phyloP scores from a whole-genome alignment of 2,797 vertebrate genomes.

The Lophotriccus pileatus region DNA sequence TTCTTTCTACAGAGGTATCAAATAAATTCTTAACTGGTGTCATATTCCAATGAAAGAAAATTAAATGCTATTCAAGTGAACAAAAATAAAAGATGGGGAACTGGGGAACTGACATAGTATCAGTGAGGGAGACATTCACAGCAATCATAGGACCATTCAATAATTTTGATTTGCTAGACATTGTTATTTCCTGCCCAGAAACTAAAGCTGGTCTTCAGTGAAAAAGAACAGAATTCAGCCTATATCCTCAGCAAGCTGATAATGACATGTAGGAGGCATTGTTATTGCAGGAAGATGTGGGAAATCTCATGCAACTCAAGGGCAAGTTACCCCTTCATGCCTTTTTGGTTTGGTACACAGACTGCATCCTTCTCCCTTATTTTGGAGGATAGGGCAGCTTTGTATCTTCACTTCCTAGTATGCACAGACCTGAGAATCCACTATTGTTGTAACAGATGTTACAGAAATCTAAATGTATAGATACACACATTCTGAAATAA shows the following conservation, averaged over 20 bases:
- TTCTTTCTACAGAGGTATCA: neutral
- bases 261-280: neutral
- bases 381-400: neutral
- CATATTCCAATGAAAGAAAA: neutral
- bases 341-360: neutral
- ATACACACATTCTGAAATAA: neutral
- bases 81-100: neutral
- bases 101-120: neutral
- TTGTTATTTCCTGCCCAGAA: neutral
- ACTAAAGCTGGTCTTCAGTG: neutral
- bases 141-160: neutral
- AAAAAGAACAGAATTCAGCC: neutral
- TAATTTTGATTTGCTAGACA: neutral
- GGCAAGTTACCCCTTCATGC: neutral
- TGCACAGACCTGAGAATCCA: neutral
- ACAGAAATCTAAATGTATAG: neutral
- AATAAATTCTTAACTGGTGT: neutral
- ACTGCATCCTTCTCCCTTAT: neutral
- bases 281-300: neutral
- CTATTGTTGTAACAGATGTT: neutral
- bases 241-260: neutral
- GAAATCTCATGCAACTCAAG: neutral
- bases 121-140: neutral
- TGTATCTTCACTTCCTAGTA: neutral
- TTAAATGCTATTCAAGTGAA: neutral